These are phyloP conservation scores for Protonibea diacanthus DNA, from an alignment of 2,797 vertebrate genomes.

Conservation along the genomic window DNA sequence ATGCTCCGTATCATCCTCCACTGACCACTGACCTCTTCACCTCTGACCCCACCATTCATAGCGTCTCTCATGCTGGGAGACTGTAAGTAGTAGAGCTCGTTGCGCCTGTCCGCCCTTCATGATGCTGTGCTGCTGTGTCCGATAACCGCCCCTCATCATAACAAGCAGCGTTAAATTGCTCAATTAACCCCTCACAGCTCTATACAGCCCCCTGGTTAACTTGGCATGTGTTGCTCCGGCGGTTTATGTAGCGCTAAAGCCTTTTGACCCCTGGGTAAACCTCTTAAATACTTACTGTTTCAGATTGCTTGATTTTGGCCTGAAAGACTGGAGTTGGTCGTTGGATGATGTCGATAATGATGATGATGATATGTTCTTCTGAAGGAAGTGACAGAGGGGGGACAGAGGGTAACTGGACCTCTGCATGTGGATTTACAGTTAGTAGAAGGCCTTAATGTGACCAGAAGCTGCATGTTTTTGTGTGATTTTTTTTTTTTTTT, in stretches of 20 bases:
- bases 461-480: constrained; percentile 39
- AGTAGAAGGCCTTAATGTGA: constrained; percentile 5
- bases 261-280: constrained; percentile 62
- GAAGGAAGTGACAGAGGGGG: constrained; percentile 87
- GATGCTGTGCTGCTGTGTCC: constrained; percentile 34
- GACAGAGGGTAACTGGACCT: constrained; percentile 86
- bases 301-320: constrained; percentile 98
- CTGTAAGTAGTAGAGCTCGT: constrained; percentile 78
- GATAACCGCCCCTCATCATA: constrained; percentile 40
- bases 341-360: constrained; percentile 91
- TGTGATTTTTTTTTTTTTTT: constrained; percentile 34
- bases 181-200: constrained; percentile 23
- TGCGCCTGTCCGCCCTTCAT: constrained; percentile 28
- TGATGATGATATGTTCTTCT: constrained; percentile 96
- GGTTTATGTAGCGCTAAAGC: not conserved
- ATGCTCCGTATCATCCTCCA: constrained; percentile 87
- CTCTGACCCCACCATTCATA: constrained; percentile 76
- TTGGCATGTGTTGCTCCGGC: constrained; percentile 22
- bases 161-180: not conserved
- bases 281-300: constrained; percentile 84
- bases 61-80: constrained; percentile 74
- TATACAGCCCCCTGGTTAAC: constrained; percentile 49
- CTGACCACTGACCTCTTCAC: constrained; percentile 81
- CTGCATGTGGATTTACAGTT: constrained; percentile 61
- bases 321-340: constrained; percentile 97